Percentiles rank a stretch among this genome's conserved stretches.
Conservation (phyloP, 64 coral and sea anemone genomes). For the Pachyseris speciosa region DNA sequence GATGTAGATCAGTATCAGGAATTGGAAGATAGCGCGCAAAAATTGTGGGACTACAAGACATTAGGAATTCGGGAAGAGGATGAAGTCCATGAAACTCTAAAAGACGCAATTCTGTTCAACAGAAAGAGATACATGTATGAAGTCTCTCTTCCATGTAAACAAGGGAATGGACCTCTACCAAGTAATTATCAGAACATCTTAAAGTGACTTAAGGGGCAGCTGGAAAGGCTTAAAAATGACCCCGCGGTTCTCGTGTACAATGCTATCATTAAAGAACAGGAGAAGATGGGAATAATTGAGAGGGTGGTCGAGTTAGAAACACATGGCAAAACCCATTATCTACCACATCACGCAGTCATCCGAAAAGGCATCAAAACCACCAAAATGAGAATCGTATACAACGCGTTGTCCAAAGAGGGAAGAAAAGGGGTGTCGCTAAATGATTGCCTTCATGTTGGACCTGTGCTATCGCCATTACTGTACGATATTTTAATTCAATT, state of each 20-base stretch:
- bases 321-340: neutral
- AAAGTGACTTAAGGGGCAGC: neutral
- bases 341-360: constrained; percentile 22
- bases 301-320: neutral
- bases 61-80: neutral
- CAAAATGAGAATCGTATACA: neutral
- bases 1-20: too few relatives aligned
- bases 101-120: neutral
- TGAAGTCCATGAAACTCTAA: neutral
- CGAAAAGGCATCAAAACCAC: too few relatives aligned
- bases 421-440: too few relatives aligned
- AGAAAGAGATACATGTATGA: neutral
- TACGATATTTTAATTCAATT: constrained; percentile 1
- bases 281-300: neutral
- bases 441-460: constrained; percentile 1
- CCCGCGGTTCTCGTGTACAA: constrained; percentile 13
- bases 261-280: too few relatives aligned
- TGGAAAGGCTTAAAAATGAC: neutral
- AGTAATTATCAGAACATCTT: constrained; percentile 34
- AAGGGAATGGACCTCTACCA: neutral
- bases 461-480: neutral
- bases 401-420: neutral
- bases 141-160: constrained; percentile 19
- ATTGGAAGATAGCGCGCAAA: too few relatives aligned
- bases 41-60: constrained; percentile 1